Base-by-base conservation (phyloP, 2,888 invertebrate genomes). In the Darwinula stevensoni region DNA sequence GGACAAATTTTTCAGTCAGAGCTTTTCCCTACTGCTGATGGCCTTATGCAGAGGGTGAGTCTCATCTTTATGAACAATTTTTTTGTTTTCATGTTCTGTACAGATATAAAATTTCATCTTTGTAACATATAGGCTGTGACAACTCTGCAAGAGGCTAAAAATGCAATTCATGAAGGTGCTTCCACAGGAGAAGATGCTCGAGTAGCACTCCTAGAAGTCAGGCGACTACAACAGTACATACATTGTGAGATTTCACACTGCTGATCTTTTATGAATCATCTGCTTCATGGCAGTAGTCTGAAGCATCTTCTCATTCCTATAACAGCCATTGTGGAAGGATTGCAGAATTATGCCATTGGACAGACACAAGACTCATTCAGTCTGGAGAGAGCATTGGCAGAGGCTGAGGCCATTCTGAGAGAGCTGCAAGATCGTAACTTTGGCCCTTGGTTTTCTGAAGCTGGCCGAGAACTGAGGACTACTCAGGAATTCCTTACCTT, bases 391-490 rank as follows among this genome's bases (percentile, higher is more conserved):
- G 49, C 49, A 6, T 36, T 51, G 33, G 38, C 41, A 15, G 53
- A 55, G 40, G 52, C 53, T 3, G 44, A 46, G 34, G 42, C 42
- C 35, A 46, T 52, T 16, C 39, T 54, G 9, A 40, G 43, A 15
- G 41, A 45, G 33, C 46, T 54, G 3, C 41, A 45, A 34, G 41
- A 40, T 16, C 39, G 43, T 4, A 43, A 50, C 36, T 43, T 52
- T 32, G 40, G 40, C 27, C 40, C 40, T 4, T 31, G 40, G 27
- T 36, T 37, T 28, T 35, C 37, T 11, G 34, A 40, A 18, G 43
- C 44, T 4, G 37, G 41, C n/a, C 31, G 38, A 22, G 44, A 44
- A 31, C 33, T 43, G 4, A 36, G 33, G 40, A 38, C 43, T 42
- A 31, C 22, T 36, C 9, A 31, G 35, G 39, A 38, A 34, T 15